phyloP scores from a whole-genome alignment of 2,113 vertebrate genomes.

The Tamias sibiricus region DNA sequence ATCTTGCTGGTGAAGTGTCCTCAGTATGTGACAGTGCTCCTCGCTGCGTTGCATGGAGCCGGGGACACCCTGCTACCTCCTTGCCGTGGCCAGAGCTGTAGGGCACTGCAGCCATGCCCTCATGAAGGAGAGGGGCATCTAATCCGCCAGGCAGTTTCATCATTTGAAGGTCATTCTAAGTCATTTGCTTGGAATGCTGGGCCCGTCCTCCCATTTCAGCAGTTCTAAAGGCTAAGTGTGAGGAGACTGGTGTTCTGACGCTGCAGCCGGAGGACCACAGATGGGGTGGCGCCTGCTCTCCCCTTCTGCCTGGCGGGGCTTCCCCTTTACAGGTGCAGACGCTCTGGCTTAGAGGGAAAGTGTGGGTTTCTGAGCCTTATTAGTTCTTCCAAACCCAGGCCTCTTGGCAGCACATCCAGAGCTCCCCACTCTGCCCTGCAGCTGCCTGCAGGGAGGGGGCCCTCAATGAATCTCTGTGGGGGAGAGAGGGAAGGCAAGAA shows the following conservation, averaged over 20 bases:
- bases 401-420: not conserved
- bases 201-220: not conserved
- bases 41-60: not conserved
- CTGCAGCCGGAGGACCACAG: not conserved
- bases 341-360: not conserved
- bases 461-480: not conserved
- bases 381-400: not conserved
- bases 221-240: not conserved
- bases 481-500: too few species aligned
- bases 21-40: not conserved
- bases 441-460: not conserved
- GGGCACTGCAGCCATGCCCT: not conserved
- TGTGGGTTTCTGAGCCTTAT: not conserved
- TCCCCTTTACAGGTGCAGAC: not conserved
- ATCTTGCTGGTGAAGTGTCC: not conserved
- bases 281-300: too few species aligned
- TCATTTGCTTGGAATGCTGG: not conserved
- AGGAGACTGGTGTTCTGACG: not conserved
- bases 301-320: not conserved
- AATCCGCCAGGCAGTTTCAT: not conserved
- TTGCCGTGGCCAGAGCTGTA: not conserved
- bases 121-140: not conserved
- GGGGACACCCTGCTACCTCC: not conserved
- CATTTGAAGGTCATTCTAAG: not conserved
- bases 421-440: not conserved